These are phyloP conservation scores for Coregonus sp. DNA, from an alignment of 2,797 vertebrate genomes.

Conservation along the genomic window DNA sequence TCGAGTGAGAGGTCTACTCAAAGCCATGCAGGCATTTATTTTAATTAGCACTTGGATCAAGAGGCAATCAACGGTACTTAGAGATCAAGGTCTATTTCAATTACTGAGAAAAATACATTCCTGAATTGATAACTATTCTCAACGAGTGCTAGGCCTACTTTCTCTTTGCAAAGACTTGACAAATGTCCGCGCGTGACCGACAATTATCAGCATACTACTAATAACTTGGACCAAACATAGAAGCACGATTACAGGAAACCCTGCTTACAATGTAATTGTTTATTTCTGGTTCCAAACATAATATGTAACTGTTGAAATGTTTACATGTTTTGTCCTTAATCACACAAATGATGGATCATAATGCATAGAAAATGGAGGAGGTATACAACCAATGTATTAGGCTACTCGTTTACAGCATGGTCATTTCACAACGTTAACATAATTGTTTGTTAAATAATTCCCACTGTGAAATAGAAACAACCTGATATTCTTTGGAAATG, in stretches of 20 bases:
- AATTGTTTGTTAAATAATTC: neutral
- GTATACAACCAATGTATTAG: neutral
- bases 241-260: constrained; percentile 52
- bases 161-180: neutral
- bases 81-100: constrained; percentile 58
- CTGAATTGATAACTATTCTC: constrained; percentile 6
- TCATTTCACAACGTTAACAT: neutral
- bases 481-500: neutral
- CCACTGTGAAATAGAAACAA: neutral
- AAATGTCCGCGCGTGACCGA: neutral
- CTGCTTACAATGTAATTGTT: neutral
- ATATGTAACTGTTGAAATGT: neutral
- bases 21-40: constrained; percentile 65
- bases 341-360: neutral
- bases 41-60: constrained; percentile 75
- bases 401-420: neutral
- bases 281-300: constrained; percentile 19
- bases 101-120: neutral
- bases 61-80: constrained; percentile 68
- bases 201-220: neutral
- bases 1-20: constrained; percentile 29
- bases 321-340: neutral
- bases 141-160: constrained; percentile 1
- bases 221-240: constrained; percentile 5
- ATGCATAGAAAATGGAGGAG: neutral